Evolutionary conservation across 2,797 vertebrate genomes (phyloP), one percentile per base, ranked within the genome.

Genomic region (Mycteria americana): DNA sequence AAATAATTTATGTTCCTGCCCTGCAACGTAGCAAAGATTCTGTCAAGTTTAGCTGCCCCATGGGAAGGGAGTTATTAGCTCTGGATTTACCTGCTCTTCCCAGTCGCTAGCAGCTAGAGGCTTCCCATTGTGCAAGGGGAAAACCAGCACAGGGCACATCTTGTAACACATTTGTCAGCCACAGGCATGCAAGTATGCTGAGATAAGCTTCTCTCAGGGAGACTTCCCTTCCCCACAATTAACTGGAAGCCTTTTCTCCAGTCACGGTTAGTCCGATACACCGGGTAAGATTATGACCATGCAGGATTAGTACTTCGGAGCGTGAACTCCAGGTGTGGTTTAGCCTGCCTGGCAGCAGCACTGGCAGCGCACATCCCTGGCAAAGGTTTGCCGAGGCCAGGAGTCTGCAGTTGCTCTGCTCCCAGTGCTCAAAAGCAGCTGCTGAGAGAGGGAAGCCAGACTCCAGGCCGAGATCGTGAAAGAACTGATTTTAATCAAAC

Each of bases 271-370:
- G 94, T 92, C 51, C 14, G 4, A 75, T 19, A 64, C 46, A 15
- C 17, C 19, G 11, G 68, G 63, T 76, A 68, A 67, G 46, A 78
- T 95, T 57, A 87, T 9, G 50, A 65, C 51, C 97, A 97, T 97
- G 97, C 97, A 95, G 68, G 92, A 75, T 98, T 97, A 98, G 97
- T 97, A 30, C 65, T 73, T 37, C 4, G 15, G 51, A 92, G 69
- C 3, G 7, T 90, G 92, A 91, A 67, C 30, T 80, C 76, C 88
- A 92, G 37, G 87, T 65, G 73, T 43, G 91, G 89, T 75, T 94
- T 37, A 91, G 93, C 46, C 90, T 88, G 86, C 84, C 79, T 6
- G 56, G 82, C 64, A 59, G 79, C 86, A 82, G 56, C 54, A 17
- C 72, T 72, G 85, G 78, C 92, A 95, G 90, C 24, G 0, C 78